These are phyloP conservation scores for Cyclargus thomasi DNA, from an alignment of 1,140 invertebrate species.

Conservation along the genomic window DNA sequence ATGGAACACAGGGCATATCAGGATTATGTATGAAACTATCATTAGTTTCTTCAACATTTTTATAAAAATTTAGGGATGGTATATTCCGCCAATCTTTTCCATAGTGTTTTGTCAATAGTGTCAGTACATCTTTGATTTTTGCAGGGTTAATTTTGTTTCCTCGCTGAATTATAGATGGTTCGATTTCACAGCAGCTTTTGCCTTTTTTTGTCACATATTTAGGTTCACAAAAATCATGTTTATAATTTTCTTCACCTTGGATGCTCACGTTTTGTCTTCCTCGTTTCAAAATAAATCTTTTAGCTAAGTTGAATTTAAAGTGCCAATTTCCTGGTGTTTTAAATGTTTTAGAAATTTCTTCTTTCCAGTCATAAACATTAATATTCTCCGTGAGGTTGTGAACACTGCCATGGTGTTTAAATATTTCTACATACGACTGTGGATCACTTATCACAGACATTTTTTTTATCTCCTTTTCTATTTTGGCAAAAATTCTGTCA, in stretches of 20 bases:
- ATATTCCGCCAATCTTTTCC: conserved; percentile 13
- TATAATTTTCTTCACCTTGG: conserved; percentile 24
- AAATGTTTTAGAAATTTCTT: neutral
- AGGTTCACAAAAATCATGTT: conserved; percentile 16
- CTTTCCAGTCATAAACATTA: too few relatives aligned
- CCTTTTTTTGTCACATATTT: conserved; percentile 23
- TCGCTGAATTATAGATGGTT: conserved; percentile 14
- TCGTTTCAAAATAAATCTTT: conserved; percentile 21
- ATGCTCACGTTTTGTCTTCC: conserved; percentile 22
- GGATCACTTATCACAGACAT: too few relatives aligned
- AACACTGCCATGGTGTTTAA: too few relatives aligned
- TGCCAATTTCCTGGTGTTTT: conserved; percentile 16
- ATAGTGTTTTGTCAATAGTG: conserved; percentile 12
- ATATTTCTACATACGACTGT: too few relatives aligned
- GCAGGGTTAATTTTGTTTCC: conserved; percentile 16
- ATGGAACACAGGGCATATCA: too few relatives aligned
- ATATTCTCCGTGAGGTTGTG: too few relatives aligned
- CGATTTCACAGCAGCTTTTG: conserved; percentile 15
- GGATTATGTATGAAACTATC: conserved; percentile 18
- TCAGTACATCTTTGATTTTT: conserved; percentile 17
- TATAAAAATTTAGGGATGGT: conserved; percentile 10
- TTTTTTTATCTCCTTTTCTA: too few relatives aligned
- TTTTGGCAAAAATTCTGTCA: too few relatives aligned
- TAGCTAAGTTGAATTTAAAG: conserved; percentile 18
- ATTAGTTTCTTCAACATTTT: conserved; percentile 17